phyloP scores from a whole-genome alignment of 2,888 invertebrate genomes.

The Drosophila nigricruria region DNA sequence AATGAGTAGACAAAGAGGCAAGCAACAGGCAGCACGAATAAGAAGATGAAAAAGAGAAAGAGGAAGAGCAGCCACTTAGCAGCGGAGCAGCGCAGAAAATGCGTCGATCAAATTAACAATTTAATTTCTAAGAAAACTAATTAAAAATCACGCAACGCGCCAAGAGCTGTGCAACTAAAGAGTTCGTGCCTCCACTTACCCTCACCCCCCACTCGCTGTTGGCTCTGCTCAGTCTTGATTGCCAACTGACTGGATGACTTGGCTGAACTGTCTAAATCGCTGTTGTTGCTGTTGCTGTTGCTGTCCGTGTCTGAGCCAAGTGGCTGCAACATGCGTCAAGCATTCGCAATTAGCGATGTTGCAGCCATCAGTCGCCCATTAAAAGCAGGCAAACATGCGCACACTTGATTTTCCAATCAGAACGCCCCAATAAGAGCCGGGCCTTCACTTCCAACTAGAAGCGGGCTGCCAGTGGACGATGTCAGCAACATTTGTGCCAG shows the following conservation, averaged over 20 bases:
- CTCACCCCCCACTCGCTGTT: neutral
- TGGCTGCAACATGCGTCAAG: conserved; percentile 80
- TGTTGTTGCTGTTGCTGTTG: conserved; percentile 27
- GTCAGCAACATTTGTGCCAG: conserved; percentile 64
- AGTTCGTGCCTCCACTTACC: conserved; percentile 24
- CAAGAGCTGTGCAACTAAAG: conserved; percentile 51
- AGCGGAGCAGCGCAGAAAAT: conserved; percentile 66
- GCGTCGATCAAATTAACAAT: conserved; percentile 83
- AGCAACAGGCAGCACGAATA: conserved; percentile 23
- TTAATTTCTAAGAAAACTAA: conserved; percentile 84
- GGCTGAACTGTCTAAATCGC: conserved; percentile 65
- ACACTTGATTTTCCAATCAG: conserved; percentile 79
- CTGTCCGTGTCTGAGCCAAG: conserved; percentile 70
- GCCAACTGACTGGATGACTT: conserved; percentile 51
- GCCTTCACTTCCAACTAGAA: conserved; percentile 18
- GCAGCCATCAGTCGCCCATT: conserved; percentile 75
- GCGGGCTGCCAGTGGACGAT: conserved; percentile 38
- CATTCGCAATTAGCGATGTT: conserved; percentile 79
- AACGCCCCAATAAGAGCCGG: conserved; percentile 53
- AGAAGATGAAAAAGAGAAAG: conserved; percentile 15
- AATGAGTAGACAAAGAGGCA: conserved; percentile 79
- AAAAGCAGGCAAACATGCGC: conserved; percentile 77
- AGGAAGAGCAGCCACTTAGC: conserved; percentile 67
- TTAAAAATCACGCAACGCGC: conserved; percentile 81
- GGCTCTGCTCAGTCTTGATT: conserved; percentile 19